Base-by-base conservation (phyloP, 2,888 invertebrate genomes). In the Heliconius ethilla region DNA sequence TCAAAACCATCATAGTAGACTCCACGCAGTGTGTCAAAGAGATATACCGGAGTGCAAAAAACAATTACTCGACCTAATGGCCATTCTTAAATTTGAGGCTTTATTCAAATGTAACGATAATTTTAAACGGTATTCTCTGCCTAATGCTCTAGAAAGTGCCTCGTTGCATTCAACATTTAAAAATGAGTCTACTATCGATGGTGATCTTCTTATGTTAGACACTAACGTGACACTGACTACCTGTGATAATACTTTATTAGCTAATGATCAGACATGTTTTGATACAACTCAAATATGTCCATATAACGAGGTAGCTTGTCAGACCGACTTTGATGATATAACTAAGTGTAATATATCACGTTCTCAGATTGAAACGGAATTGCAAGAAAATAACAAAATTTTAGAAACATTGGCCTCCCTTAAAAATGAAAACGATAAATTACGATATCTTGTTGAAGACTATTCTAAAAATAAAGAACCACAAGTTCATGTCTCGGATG, bases 191-290 rank as follows among this genome's bases (percentile, higher is more conserved):
- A 90, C 88, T 18, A 86, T 92, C 77, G 94, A 94, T 81, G 89
- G 90, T 10, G 94, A 94, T 83, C 84, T 93, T 13, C 86, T 94
- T 76, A 94, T 94, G 94, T 84, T 94, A 78, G 94, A 94, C 79
- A 92, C 93, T 40, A 94, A 94, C 83, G 79, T 92, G n/a, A 92
- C 91, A 4, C 80, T 92, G 70, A 88, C 89, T 11, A 90, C 91
- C 37, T 86, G 87, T 40, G 90, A 93, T 82, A 92, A 89, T 78
- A 93, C 93, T 74, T 82, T 92, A 51, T 82, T 87, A 55, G 88
- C 87, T 10, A 87, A 87, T 81, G 92, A 93, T 79, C 91, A 92
- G 85, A 92, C 91, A 11, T 90, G 90, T 81, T 87, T 91, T 79
- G 91, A 93, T 82, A 82, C 89, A 59, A 91, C 91, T 62, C 90